Conservation (phyloP, 35 echinoderm and acorn worm genomes). For the Apostichopus japonicus region DNA sequence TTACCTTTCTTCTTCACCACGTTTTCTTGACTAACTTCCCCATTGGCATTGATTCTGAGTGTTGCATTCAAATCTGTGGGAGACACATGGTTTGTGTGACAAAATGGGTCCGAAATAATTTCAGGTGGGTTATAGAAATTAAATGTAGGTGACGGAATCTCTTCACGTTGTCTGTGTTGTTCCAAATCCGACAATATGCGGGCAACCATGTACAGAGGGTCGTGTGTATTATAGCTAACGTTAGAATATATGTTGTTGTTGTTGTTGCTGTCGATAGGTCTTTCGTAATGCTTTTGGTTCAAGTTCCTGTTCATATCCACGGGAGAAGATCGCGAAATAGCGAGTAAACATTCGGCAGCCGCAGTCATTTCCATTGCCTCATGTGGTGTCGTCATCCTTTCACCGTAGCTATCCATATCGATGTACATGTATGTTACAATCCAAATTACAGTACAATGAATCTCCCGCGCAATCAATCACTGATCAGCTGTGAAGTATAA, state of each 20-base stretch:
- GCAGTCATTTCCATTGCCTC: slow-evolving; percentile 73
- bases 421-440: not conserved
- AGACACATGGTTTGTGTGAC: not conserved
- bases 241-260: slow-evolving; percentile 17
- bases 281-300: slow-evolving; percentile 19
- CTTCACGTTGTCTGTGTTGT: slow-evolving; percentile 71
- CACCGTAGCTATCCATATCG: slow-evolving; percentile 11
- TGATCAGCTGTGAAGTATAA: slow-evolving; percentile 40
- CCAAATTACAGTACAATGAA: slow-evolving; percentile 11
- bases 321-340: slow-evolving; percentile 81
- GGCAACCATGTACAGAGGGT: slow-evolving; percentile 96
- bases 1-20: slow-evolving; percentile 13
- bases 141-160: slow-evolving; percentile 81
- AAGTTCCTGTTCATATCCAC: slow-evolving; percentile 49
- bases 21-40: slow-evolving; percentile 57
- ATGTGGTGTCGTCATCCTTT: not conserved
- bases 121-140: slow-evolving; percentile 63
- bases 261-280: not conserved
- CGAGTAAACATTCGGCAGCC: slow-evolving; percentile 87
- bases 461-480: slow-evolving; percentile 36
- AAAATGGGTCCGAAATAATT: slow-evolving; percentile 21
- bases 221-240: slow-evolving; percentile 49
- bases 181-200: slow-evolving; percentile 95
- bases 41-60: not conserved
- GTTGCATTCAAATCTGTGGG: not conserved